Evolutionary conservation across 2,797 vertebrate species (phyloP), one percentile per base, ranked within the genome.

Genomic region (Phrynocephalus vlangalii): DNA sequence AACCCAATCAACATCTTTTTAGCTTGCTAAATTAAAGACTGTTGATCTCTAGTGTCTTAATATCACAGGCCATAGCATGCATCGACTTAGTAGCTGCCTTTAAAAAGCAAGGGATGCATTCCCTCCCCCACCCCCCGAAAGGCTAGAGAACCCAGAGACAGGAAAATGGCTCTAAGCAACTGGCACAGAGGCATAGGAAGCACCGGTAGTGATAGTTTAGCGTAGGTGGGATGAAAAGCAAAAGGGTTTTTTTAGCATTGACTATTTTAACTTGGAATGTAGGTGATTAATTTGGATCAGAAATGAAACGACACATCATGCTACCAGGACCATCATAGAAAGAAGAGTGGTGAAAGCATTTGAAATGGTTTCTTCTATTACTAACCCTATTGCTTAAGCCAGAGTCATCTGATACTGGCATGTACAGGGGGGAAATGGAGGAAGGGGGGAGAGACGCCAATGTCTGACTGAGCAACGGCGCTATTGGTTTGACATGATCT

Each of bases 251-350:
- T 86, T 94, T 88, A 52, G 20, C 81, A 79, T 90, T 91, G 79
- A 84, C 44, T 76, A 87, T 87, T 82, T 77, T 30, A 81, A 87
- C 78, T 87, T 72, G 78, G 72, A 70, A 84, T 75, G 50, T 87
- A 90, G 83, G 50, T 90, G 82, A 87, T 90, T 87, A 90, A 88
- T 90, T 80, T 84, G 81, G 77, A 84, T 76, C 30, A 81, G 85
- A 81, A 75, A 80, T 33, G 50, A 90, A 90, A 90, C 28, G 77
- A 87, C 79, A 88, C 38, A 70, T 22, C n/a, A 67, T 48, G 22
- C 73, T 76, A 68, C 48, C 70, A 77, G 33, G n/a, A 76, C 22
- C 38, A 81, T 84, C 82, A 87, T 77, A 81, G 77, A 38, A 66
- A 50, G 73, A 3, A 73, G 63, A 89, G 63, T 18, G 77, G 15